Evolutionary conservation across 2,113 vertebrate genomes (phyloP), one percentile per base, ranked within the genome.

Genomic region (Tringa solitaria): DNA sequence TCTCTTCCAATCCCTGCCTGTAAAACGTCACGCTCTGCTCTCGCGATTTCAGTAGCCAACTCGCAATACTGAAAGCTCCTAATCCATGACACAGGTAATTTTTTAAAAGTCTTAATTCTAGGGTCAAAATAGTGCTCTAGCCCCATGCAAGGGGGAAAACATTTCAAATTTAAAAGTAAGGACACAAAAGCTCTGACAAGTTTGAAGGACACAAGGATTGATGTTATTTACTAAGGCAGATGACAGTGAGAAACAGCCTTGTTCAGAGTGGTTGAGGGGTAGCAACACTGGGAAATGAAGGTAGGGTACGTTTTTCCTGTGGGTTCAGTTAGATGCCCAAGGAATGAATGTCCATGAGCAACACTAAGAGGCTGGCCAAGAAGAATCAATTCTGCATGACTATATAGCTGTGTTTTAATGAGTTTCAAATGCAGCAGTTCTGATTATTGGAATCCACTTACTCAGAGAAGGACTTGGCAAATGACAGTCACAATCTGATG

Each of bases 11-110:
- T 26, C 74, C 41, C 70, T 54, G 84, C 81, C 43, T 46, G 51
- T 79, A 19, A 63, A 79, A 82, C 33, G 0, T 35, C 32, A 12
- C 6, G 27, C 54, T 85, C 75, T 43, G 46, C 80, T 61, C 50
- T 33, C 39, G 4, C 1, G 2, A 6, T 37, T 76, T 23, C 50
- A 27, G n/a, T 0, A 30, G 33, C 0, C 7, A 61, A 41, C 9
- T 48, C 19, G 27, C 16, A 46, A 9, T 30, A 2, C 72, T 70
- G 76, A 65, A 83, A 76, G 17, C 41, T 74, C 35, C 60, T 56
- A 28, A 17, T 60, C 17, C 35, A 7, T 23, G 56, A 33, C 0
- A 10, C 77, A 45, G 59, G 65, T 26, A 15, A 37, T 79, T 82
- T 35, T 24, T 61, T 60, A 59, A 57, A 68, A 82, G 54, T 46